A percentile compares a stretch with the other conserved stretches of the same genome.
Evolutionary conservation across 1,140 invertebrate species (phyloP).

Genomic region (Daktulosphaira vitifoliae): DNA sequence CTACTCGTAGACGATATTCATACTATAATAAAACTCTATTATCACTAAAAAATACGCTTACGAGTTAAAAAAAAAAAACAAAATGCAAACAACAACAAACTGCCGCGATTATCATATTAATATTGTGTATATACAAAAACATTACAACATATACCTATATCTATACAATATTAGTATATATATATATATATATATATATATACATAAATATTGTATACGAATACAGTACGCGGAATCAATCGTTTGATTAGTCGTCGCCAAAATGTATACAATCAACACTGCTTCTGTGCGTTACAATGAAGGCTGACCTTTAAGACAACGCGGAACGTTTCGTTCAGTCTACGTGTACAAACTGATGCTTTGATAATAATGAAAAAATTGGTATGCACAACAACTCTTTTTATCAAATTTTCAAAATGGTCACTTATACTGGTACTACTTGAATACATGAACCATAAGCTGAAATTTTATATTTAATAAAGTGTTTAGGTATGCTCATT

Average conservation of each 20-base stretch:
- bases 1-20: neutral
- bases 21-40: neutral
- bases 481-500: no score
- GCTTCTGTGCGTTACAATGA: neutral
- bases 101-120: no score
- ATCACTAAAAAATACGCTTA: neutral
- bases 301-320: neutral
- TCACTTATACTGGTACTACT: no score
- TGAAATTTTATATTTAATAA: no score
- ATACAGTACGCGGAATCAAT: slow-evolving; percentile 6
- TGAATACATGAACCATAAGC: no score
- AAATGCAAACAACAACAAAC: no score
- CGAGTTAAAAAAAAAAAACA: no score
- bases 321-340: slow-evolving; percentile 2
- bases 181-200: neutral
- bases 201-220: neutral
- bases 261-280: neutral
- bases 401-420: no score
- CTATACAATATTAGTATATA: neutral
- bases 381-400: no score
- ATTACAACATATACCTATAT: neutral
- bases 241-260: slow-evolving; percentile 10
- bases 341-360: no score
- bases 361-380: no score
- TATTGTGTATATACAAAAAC: no score